phyloP scores from a whole-genome alignment of 2,888 invertebrate species.

The Lamellibrachia columna region DNA sequence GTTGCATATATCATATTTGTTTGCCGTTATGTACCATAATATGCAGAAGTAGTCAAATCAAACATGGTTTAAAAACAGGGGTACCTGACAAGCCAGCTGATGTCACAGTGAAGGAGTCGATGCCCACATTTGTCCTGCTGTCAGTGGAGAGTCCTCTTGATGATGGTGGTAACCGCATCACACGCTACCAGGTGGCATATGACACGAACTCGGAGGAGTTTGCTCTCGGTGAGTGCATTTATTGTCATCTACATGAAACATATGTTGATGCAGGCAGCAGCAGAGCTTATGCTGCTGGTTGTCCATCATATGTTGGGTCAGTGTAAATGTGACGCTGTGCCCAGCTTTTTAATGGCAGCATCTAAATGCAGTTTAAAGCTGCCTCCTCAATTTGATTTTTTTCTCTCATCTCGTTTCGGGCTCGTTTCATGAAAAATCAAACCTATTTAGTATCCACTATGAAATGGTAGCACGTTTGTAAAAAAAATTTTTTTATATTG shows the following conservation, averaged over 20 bases:
- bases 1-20: too few relatives aligned
- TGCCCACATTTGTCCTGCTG: slow-evolving; percentile 37
- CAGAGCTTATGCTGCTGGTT: too few relatives aligned
- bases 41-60: too few relatives aligned
- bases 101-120: slow-evolving; percentile 27
- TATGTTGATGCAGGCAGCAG: too few relatives aligned
- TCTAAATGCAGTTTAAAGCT: neutral
- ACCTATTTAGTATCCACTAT: too few relatives aligned
- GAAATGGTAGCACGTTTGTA: too few relatives aligned
- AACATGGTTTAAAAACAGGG: slow-evolving; percentile 26
- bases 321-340: neutral
- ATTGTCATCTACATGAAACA: neutral
- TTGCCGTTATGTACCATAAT: too few relatives aligned
- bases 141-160: slow-evolving; percentile 36
- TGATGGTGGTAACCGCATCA: slow-evolving; percentile 39
- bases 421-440: too few relatives aligned
- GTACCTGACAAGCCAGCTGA: slow-evolving; percentile 35
- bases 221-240: slow-evolving; percentile 31
- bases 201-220: slow-evolving; percentile 36
- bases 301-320: neutral
- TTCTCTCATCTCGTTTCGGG: too few relatives aligned
- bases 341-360: neutral
- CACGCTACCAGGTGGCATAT: slow-evolving; percentile 40
- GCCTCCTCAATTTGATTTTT: too few relatives aligned
- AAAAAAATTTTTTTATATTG: too few relatives aligned